Base-by-base conservation (phyloP, 2,113 vertebrate species). In the Anseranas semipalmata region DNA sequence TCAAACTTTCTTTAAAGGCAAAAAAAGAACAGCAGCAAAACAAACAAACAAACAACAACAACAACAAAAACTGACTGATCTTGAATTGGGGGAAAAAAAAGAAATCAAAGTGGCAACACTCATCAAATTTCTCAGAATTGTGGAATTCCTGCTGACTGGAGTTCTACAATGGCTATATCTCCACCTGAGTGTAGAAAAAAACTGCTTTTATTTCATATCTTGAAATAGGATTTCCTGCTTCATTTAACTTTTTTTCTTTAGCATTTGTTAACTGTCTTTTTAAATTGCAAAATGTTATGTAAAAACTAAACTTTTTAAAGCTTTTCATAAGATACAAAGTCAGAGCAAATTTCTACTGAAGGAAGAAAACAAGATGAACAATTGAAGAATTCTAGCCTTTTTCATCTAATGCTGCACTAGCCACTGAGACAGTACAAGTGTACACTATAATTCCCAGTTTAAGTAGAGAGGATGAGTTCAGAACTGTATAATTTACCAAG, bases 401-500 rank as follows among this genome's bases (percentile, higher is more conserved):
- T 87, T 68, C 39, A 6, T 81, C 60, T 66, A 50, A 14, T 25
- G 21, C 20, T 59, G 5, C 4, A 24, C 24, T 48, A 87, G 43
- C 24, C 83, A 60, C 39, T 32, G 20, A 68, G 19, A 30, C 28
- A 30, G 12, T n/a, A 76, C 16, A 71, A 68, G 35, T 15, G 28
- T 43, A 80, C 17, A 19, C 68, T 94, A 11, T 88, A 89, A 93
- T 83, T 87, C 82, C 30, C 46, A 8, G 5, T 63, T 80, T 84
- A 95, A 91, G 55, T 85, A 89, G 76, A 94, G 59, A 94, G 72
- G 10, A 30, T 4, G 10, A 66, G 50, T 85, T 94, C 75, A 68
- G 46, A 67, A 70, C 25, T 22, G 8, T 84, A 67, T 94, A 67
- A 93, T 95, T 95, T 91, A 95, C 41, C 17, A 46, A 89, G 71